Conservation (phyloP, 92 coral and sea anemone species). For the Zoanthus gigantus region DNA sequence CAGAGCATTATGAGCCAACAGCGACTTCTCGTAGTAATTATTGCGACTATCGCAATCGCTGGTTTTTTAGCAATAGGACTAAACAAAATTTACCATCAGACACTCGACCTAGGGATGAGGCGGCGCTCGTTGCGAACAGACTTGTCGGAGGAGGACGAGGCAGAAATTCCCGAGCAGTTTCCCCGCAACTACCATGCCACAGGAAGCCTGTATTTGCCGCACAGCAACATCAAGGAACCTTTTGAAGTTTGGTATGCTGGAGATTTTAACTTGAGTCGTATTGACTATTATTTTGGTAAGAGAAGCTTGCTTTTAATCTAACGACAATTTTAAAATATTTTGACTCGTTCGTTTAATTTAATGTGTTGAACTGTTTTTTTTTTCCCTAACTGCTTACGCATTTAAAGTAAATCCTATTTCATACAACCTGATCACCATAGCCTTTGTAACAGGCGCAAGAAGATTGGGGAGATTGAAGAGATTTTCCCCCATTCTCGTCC, state of each 20-base stretch:
- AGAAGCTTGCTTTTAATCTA: no score
- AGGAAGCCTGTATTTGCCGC: slow-evolving; percentile 38
- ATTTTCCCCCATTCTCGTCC: no score
- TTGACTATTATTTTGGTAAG: slow-evolving; percentile 52
- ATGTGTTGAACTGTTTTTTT: no score
- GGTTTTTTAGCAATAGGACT: slow-evolving; percentile 25
- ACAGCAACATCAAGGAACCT: slow-evolving; percentile 36
- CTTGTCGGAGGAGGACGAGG: slow-evolving; percentile 18
- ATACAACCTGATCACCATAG: no score
- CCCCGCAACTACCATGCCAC: slow-evolving; percentile 43
- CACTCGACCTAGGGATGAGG: not conserved
- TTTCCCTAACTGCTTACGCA: no score
- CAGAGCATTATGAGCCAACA: not conserved
- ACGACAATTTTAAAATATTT: no score
- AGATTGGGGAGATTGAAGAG: no score
- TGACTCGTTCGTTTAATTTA: no score
- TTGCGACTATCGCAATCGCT: slow-evolving; percentile 9
- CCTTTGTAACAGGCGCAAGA: no score
- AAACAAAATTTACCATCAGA: slow-evolving; percentile 8
- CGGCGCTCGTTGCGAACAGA: slow-evolving; percentile 24
- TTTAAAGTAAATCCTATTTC: no score
- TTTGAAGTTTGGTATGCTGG: slow-evolving; percentile 50
- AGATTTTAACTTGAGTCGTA: slow-evolving; percentile 38
- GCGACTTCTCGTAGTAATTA: not conserved
- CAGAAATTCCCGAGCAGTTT: slow-evolving; percentile 16